A percentile compares a stretch with the other conserved stretches of the same genome.
Evolutionary conservation across 1,140 invertebrate genomes (phyloP).

Genomic region (Bombus vancouverensis): DNA sequence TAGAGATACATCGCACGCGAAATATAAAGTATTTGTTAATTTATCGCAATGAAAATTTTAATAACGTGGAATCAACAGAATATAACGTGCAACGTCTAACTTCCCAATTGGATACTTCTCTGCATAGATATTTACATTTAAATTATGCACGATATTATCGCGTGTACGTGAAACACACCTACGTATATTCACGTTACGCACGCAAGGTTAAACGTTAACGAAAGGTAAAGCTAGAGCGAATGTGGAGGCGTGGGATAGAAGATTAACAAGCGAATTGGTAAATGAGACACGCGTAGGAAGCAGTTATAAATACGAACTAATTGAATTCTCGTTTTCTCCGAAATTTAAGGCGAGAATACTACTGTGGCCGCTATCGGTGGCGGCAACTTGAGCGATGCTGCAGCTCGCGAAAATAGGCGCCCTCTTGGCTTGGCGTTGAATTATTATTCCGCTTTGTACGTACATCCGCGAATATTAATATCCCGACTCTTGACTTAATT

Average conservation of each 20-base stretch:
- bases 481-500: conserved; percentile 79
- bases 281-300: conserved; percentile 50
- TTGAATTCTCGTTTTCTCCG: conserved; percentile 76
- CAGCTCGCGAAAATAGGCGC: conserved; percentile 27
- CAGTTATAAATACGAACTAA: conserved; percentile 77
- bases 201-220: background rate
- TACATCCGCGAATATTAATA: conserved; percentile 80
- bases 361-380: conserved; percentile 18
- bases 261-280: conserved; percentile 67
- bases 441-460: conserved; percentile 79
- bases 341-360: conserved; percentile 62
- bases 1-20: too few relatives aligned
- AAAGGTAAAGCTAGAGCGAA: conserved; percentile 12
- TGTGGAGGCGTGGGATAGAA: background rate
- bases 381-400: conserved; percentile 57
- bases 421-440: conserved; percentile 67
- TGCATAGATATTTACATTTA: conserved; percentile 1
- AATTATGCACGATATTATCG: background rate
- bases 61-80: too few relatives aligned
- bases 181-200: background rate
- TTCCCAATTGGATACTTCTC: background rate
- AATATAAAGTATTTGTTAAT: background rate
- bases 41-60: background rate
- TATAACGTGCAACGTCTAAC: too few relatives aligned
- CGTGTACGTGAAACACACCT: too few relatives aligned